Conservation (phyloP, 2,113 vertebrate genomes). For the Neopipo cinnamomea region DNA sequence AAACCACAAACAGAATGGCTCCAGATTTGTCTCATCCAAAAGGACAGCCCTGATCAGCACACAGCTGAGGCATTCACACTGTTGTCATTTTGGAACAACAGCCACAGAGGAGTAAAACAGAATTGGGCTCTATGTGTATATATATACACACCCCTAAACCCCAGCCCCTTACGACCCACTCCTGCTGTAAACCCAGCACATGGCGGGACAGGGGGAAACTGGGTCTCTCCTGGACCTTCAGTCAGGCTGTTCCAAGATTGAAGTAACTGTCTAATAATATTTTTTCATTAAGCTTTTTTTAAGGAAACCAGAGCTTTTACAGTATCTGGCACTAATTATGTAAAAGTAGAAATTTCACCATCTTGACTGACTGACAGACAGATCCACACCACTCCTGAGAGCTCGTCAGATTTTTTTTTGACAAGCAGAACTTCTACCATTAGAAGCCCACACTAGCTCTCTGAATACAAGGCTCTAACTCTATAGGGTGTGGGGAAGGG, state of each 20-base stretch:
- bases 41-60: background rate
- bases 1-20: background rate
- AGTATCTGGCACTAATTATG: background rate
- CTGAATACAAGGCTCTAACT: background rate
- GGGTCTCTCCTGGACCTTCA: background rate
- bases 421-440: background rate
- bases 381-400: background rate
- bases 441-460: background rate
- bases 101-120: background rate
- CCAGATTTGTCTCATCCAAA: background rate
- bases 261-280: background rate
- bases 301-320: background rate
- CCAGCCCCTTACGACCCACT: background rate
- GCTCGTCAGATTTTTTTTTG: background rate
- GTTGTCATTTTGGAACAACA: background rate
- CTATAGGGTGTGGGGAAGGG: background rate
- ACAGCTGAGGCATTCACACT: background rate
- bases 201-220: background rate
- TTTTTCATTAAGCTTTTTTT: background rate
- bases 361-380: background rate
- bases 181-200: background rate
- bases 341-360: background rate
- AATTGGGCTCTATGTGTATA: accelerated
- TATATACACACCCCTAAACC: background rate
- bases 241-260: background rate